Conservation (phyloP, 2,797 vertebrate genomes). For the Scarus forsteni region DNA sequence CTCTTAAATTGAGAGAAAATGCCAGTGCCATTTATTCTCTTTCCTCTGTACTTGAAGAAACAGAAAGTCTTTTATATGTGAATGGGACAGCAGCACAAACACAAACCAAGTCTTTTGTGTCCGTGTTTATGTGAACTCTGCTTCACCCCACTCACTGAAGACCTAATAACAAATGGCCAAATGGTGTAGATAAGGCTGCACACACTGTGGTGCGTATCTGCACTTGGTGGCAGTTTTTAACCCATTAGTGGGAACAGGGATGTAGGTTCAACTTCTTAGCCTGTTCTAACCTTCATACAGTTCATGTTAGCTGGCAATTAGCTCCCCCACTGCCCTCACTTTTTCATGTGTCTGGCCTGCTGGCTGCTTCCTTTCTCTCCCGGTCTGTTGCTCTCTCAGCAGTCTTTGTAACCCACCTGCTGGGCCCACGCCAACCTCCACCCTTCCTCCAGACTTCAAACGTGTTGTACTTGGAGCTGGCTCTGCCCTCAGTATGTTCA, state of each 20-base stretch:
- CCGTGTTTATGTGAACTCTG: conserved; percentile 48
- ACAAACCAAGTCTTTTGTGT: conserved; percentile 6
- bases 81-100: conserved; percentile 7
- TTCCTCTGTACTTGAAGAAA: conserved; percentile 30
- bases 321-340: conserved; percentile 38
- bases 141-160: conserved; percentile 39
- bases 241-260: conserved; percentile 6
- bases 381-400: conserved; percentile 59
- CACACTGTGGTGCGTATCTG: not conserved
- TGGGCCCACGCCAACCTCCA: conserved; percentile 57
- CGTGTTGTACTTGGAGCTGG: conserved; percentile 44
- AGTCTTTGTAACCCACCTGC: conserved; percentile 72
- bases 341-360: conserved; percentile 40
- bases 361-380: conserved; percentile 53
- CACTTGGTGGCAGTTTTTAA: conserved; percentile 21
- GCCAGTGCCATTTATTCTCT: not conserved
- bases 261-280: not conserved
- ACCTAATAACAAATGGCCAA: conserved; percentile 55
- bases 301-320: conserved; percentile 18
- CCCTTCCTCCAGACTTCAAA: conserved; percentile 67
- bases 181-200: conserved; percentile 41
- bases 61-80: conserved; percentile 5
- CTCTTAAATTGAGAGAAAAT: too few species aligned
- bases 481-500: conserved; percentile 34
- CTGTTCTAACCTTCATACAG: not conserved